Base-by-base conservation (phyloP, 2,797 vertebrate genomes). In the Erethizon dorsatum region DNA sequence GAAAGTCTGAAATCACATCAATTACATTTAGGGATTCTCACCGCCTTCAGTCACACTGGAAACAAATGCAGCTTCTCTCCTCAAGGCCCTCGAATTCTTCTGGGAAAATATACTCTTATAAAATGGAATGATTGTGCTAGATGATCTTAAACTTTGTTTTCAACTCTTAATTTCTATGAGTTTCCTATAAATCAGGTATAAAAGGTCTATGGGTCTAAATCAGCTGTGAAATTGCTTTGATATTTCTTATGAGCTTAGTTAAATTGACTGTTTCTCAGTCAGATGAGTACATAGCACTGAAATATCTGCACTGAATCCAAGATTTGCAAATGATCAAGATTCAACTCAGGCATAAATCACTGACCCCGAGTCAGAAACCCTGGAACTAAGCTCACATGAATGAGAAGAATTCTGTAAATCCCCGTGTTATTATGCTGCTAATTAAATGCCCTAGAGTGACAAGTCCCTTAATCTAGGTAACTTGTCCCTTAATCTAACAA, bases 191-290 rank as follows among this genome's bases (percentile, higher is more conserved):
- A 84, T 63, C 79, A 41, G 37, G 26, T 90, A 78, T 50, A 28
- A 95, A 95, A 90, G 61, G 61, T 93, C 71, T 95, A 9, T 88
- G 96, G 52, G 47, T 85, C 91, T 94, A 95, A 97, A 95, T 97
- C 90, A 92, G 59, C 95, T 97, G 91, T 95, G 93, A 97, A 98
- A 97, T 97, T 93, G 91, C 82, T 86, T 90, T 94, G 95, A 91
- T 95, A 79, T 97, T 97, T 98, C 98, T 98, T 98, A 97, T 91
- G 69, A 97, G 91, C 78, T 96, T 94, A 96, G 94, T 94, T 94
- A 97, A 97, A 97, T 91, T 87, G 95, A 94, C 97, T 96, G 69
- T 97, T 96, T 97, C 73, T 97, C 98, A 98, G 88, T 97, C 86
- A 93, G 65, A 94, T 90, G n/a, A 28, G n/a, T 89, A 61, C 41